These are phyloP conservation scores for Excalfactoria chinensis DNA, from an alignment of 2,113 vertebrate species.

Conservation along the genomic window DNA sequence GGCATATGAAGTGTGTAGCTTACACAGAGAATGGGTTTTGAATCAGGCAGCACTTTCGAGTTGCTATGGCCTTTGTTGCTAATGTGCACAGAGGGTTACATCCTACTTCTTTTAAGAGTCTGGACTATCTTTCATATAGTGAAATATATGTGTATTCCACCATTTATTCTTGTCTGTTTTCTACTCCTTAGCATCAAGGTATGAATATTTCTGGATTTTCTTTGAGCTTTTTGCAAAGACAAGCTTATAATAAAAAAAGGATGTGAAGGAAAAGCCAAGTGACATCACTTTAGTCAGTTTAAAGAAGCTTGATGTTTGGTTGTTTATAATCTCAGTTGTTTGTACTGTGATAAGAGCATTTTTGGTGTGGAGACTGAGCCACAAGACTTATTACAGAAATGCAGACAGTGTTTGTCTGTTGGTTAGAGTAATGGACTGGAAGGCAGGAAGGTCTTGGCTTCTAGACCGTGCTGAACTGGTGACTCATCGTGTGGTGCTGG, in stretches of 20 bases:
- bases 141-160: not conserved
- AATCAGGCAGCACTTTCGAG: not conserved
- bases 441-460: constrained; percentile 45
- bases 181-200: not conserved
- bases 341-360: constrained; percentile 75
- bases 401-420: constrained; percentile 46
- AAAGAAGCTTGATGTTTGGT: constrained; percentile 69
- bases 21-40: not conserved
- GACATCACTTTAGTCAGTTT: constrained; percentile 58
- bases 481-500: constrained; percentile 6
- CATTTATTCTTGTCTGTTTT: not conserved
- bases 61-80: not conserved
- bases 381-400: constrained; percentile 6
- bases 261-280: constrained; percentile 67
- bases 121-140: not conserved
- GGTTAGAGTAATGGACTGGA: constrained; percentile 1
- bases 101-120: not conserved
- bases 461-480: constrained; percentile 26
- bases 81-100: not conserved
- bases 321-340: constrained; percentile 77
- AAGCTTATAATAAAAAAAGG: constrained; percentile 57
- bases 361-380: constrained; percentile 46
- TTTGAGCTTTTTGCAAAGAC: constrained; percentile 18
- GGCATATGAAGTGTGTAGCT: not conserved
- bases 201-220: constrained; percentile 48